These are phyloP conservation scores for Psettodes erumei DNA, from an alignment of 2,113 vertebrate genomes.

Conservation along the genomic window DNA sequence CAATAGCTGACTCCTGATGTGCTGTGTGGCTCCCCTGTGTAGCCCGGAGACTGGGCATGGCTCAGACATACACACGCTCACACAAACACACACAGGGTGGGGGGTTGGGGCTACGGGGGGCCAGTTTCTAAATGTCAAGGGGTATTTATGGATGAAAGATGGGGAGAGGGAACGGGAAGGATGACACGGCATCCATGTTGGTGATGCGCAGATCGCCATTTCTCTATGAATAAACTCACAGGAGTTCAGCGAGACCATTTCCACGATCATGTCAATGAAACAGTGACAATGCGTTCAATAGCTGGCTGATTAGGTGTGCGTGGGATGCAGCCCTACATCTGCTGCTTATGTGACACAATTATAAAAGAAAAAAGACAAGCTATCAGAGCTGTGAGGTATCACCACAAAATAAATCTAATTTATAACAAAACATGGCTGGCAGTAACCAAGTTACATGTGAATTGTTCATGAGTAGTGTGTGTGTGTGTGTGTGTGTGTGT, in stretches of 20 bases:
- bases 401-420: constrained; percentile 38
- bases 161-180: constrained; percentile 44
- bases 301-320: constrained; percentile 1
- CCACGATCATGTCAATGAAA: not conserved
- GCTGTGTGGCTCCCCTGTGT: constrained; percentile 28
- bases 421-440: constrained; percentile 4
- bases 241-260: not conserved
- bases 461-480: constrained; percentile 15
- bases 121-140: constrained; percentile 80
- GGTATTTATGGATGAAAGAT: constrained; percentile 83
- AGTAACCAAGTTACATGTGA: constrained; percentile 24
- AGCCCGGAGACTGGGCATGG: constrained; percentile 37
- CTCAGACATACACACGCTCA: constrained; percentile 2
- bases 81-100: constrained; percentile 18
- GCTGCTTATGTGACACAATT: constrained; percentile 8
- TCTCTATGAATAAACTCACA: not conserved
- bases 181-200: constrained; percentile 31
- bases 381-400: not conserved
- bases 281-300: constrained; percentile 23
- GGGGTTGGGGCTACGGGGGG: constrained; percentile 31
- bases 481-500: too few relatives aligned
- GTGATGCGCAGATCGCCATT: constrained; percentile 15
- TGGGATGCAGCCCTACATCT: constrained; percentile 33
- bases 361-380: constrained; percentile 11
- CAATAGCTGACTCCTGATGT: constrained; percentile 38